Conservation (phyloP, 2,888 invertebrate genomes). For the Stenodema calcarata region DNA sequence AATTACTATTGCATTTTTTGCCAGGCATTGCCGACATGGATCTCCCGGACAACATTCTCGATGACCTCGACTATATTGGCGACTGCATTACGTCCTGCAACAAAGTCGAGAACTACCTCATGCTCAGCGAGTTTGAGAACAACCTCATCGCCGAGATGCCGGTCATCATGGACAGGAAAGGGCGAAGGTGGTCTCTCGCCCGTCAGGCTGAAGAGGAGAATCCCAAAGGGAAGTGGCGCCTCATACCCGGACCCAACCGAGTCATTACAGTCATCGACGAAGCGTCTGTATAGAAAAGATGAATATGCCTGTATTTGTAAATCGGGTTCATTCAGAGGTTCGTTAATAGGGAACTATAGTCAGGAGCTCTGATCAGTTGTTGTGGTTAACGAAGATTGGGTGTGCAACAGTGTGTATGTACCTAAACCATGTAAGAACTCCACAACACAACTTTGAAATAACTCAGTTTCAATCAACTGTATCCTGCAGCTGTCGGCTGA, state of each 20-base stretch:
- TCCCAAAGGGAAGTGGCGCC: slow-evolving; percentile 62
- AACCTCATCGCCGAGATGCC: slow-evolving; percentile 81
- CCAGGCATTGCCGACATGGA: slow-evolving; percentile 78
- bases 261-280: slow-evolving; percentile 81
- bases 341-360: no score
- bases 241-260: slow-evolving; percentile 65
- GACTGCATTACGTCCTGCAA: slow-evolving; percentile 86
- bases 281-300: slow-evolving; percentile 63
- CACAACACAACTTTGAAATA: no score
- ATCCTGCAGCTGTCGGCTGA: no score
- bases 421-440: no score
- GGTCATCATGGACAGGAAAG: slow-evolving; percentile 74
- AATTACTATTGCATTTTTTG: not conserved
- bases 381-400: no score
- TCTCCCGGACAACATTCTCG: slow-evolving; percentile 78
- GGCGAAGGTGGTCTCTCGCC: slow-evolving; percentile 76
- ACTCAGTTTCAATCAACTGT: no score
- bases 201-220: slow-evolving; percentile 61
- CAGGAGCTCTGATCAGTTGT: no score
- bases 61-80: slow-evolving; percentile 79
- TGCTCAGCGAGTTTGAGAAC: slow-evolving; percentile 86
- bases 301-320: no score
- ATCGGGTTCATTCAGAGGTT: no score
- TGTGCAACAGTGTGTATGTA: no score
- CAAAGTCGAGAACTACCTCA: slow-evolving; percentile 84